Evolutionary conservation across 2,797 vertebrate genomes (phyloP).

Genomic region (Fratercula arctica): DNA sequence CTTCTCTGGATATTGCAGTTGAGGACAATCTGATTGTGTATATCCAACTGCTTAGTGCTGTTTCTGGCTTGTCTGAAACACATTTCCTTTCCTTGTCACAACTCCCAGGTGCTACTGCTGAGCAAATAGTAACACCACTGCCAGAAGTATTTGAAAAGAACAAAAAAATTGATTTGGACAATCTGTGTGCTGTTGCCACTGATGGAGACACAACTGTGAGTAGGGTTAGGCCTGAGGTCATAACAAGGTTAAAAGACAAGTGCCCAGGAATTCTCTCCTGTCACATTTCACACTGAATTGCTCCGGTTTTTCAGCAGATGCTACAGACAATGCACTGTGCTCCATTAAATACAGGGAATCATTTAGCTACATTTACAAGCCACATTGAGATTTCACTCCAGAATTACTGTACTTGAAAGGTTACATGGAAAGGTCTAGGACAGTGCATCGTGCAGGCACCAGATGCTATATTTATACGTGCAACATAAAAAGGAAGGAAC

Average conservation of each 20-base stretch:
- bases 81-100: slow-evolving; percentile 62
- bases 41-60: slow-evolving; percentile 29
- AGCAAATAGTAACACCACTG: slow-evolving; percentile 61
- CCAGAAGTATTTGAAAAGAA: slow-evolving; percentile 67
- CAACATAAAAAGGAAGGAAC: neutral
- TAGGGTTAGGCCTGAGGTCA: slow-evolving; percentile 30
- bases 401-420: slow-evolving; percentile 10
- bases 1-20: slow-evolving; percentile 14
- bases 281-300: slow-evolving; percentile 45
- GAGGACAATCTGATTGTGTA: slow-evolving; percentile 3
- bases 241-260: slow-evolving; percentile 67
- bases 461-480: neutral
- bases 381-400: slow-evolving; percentile 20
- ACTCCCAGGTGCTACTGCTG: slow-evolving; percentile 65
- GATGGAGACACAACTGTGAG: slow-evolving; percentile 45
- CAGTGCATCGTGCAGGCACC: neutral
- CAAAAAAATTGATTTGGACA: slow-evolving; percentile 60
- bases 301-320: slow-evolving; percentile 29
- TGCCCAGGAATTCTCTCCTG: slow-evolving; percentile 54
- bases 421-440: neutral
- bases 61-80: slow-evolving; percentile 43
- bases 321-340: slow-evolving; percentile 12
- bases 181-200: slow-evolving; percentile 39
- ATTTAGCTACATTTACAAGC: slow-evolving; percentile 49
- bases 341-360: slow-evolving; percentile 25